Conservation (phyloP, 1,140 invertebrate species). For the Zaprionus taronus region DNA sequence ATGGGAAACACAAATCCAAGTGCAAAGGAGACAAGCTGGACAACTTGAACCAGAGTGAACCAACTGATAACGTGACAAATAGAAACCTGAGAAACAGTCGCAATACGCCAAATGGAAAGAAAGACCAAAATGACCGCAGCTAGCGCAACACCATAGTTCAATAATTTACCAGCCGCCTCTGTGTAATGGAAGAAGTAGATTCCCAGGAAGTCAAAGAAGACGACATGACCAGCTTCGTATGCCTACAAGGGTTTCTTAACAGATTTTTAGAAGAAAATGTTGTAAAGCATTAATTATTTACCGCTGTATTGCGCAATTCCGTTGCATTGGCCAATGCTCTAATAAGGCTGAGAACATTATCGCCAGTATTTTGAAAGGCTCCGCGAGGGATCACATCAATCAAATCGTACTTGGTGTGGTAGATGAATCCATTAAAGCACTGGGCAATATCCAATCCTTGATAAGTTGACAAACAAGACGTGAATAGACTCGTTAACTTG, state of each 20-base stretch:
- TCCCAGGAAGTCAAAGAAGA: constrained; percentile 93
- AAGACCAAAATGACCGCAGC: constrained; percentile 84
- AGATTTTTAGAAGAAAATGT: constrained; percentile 65
- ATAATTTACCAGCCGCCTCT: constrained; percentile 85
- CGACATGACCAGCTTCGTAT: constrained; percentile 85
- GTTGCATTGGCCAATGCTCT: constrained; percentile 87
- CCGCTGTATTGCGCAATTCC: constrained; percentile 85
- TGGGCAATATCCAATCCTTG: constrained; percentile 93
- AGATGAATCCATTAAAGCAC: constrained; percentile 95
- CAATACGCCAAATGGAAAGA: constrained; percentile 64
- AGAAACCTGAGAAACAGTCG: constrained; percentile 37
- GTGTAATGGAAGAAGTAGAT: constrained; percentile 88
- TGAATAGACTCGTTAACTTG: neutral
- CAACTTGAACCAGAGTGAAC: constrained; percentile 50
- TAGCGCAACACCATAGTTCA: constrained; percentile 86
- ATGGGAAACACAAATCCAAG: constrained; percentile 85
- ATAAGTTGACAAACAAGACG: too few relatives aligned
- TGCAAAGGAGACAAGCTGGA: constrained; percentile 61
- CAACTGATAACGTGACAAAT: constrained; percentile 36
- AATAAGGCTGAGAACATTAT: constrained; percentile 90
- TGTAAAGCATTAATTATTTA: constrained; percentile 85
- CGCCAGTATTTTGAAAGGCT: constrained; percentile 92
- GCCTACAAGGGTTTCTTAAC: constrained; percentile 61
- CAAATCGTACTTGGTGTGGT: constrained; percentile 94
- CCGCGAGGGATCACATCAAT: constrained; percentile 90